Evolutionary conservation across 2,113 vertebrate species (phyloP).

Genomic region (Gavialis gangeticus): DNA sequence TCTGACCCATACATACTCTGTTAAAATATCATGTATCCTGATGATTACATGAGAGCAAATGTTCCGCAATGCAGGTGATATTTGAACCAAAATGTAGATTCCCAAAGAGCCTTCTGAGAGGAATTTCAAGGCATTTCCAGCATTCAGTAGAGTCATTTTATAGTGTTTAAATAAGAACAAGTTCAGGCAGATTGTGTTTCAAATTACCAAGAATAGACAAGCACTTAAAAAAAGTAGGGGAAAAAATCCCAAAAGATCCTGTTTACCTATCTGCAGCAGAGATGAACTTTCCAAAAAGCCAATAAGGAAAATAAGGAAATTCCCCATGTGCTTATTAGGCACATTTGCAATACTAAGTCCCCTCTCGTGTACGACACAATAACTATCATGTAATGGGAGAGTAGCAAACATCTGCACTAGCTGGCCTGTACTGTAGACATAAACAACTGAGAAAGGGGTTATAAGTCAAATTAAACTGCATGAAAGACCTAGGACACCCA

Average conservation of each 20-base stretch:
- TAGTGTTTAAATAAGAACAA: slow-evolving; percentile 27
- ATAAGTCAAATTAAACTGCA: not conserved
- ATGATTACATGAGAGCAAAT: not conserved
- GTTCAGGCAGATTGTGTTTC: not conserved
- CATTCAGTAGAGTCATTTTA: slow-evolving; percentile 5
- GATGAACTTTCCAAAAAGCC: slow-evolving; percentile 43
- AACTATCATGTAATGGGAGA: not conserved
- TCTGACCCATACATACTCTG: not conserved
- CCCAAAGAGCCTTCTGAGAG: not conserved
- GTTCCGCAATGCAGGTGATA: not conserved
- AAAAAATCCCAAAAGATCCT: slow-evolving; percentile 7
- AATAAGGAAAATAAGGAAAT: slow-evolving; percentile 9
- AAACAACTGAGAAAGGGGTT: not conserved
- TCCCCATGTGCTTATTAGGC: slow-evolving; percentile 19
- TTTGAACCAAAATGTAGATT: not conserved
- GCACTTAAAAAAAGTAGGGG: not conserved
- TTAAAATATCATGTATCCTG: not conserved
- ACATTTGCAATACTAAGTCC: not conserved
- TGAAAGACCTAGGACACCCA: not conserved
- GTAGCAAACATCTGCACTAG: not conserved
- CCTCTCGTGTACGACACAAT: not conserved
- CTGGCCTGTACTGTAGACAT: not conserved
- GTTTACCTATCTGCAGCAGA: not conserved
- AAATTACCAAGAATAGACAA: slow-evolving; percentile 20
- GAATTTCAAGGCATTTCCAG: slow-evolving; percentile 7